Evolutionary conservation across 2,113 vertebrate genomes (phyloP).

Genomic region (Onychorhynchus coronatus): DNA sequence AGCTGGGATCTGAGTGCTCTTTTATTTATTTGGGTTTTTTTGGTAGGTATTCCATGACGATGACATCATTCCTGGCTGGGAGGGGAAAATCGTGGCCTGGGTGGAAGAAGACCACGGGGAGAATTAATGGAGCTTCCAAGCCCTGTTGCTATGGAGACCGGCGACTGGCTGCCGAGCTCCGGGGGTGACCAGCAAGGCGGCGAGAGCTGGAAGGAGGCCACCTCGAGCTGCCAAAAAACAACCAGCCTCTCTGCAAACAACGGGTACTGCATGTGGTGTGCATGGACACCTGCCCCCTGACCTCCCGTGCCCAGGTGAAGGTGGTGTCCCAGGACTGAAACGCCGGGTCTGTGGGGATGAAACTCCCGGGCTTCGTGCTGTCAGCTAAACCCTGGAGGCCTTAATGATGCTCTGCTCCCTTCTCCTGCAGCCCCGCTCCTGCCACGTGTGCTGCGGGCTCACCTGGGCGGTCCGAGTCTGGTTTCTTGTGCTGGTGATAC

Average conservation of each 20-base stretch:
- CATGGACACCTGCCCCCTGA: not conserved
- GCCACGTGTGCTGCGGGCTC: slow-evolving; percentile 6
- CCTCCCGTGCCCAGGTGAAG: not conserved
- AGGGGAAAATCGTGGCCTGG: slow-evolving; percentile 98
- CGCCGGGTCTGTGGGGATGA: not conserved
- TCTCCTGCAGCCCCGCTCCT: not conserved
- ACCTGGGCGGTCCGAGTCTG: not conserved
- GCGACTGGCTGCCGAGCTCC: slow-evolving; percentile 42
- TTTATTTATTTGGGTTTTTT: not conserved
- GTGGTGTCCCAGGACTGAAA: slow-evolving; percentile 7
- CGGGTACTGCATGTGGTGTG: not conserved
- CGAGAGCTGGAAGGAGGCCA: slow-evolving; percentile 36
- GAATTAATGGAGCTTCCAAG: slow-evolving; percentile 74
- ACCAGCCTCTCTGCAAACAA: not conserved
- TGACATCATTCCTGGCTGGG: slow-evolving; percentile 94
- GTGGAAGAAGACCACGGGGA: slow-evolving; percentile 91
- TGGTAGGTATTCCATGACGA: slow-evolving; percentile 90
- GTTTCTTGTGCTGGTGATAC: not conserved
- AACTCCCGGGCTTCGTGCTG: not conserved
- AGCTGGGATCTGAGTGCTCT: not conserved
- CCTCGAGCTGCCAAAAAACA: slow-evolving; percentile 55
- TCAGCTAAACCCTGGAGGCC: slow-evolving; percentile 61
- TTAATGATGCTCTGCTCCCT: slow-evolving; percentile 48
- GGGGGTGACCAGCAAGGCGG: slow-evolving; percentile 50
- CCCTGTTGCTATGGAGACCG: not conserved